phyloP scores from a whole-genome alignment of 1,140 invertebrate species.

The Zaprionus ghesquierei region DNA sequence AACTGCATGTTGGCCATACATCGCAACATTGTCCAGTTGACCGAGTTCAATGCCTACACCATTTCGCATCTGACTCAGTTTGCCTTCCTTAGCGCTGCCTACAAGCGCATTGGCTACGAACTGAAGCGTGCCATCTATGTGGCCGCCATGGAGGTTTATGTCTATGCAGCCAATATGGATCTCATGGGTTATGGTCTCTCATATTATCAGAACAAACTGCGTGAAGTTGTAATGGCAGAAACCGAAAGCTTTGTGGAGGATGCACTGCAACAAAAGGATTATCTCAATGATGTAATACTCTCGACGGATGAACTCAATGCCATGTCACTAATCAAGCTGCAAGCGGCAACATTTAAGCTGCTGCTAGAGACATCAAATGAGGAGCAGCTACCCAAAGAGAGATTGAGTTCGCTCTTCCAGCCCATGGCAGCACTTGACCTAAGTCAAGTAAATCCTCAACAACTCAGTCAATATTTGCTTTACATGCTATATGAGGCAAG shows the following conservation, averaged over 20 bases:
- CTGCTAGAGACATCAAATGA: slow-evolving; percentile 26
- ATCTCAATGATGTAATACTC: slow-evolving; percentile 53
- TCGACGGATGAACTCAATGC: slow-evolving; percentile 53
- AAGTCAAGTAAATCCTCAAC: slow-evolving; percentile 24
- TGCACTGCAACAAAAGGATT: slow-evolving; percentile 6
- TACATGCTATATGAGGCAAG: slow-evolving; percentile 67
- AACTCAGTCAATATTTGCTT: slow-evolving; percentile 36
- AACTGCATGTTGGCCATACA: slow-evolving; percentile 85
- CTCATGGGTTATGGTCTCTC: slow-evolving; percentile 75
- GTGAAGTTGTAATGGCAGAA: slow-evolving; percentile 64
- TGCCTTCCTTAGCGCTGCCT: slow-evolving; percentile 67
- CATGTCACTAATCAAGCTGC: slow-evolving; percentile 65
- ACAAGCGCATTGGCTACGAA: slow-evolving; percentile 71
- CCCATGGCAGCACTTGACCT: slow-evolving; percentile 36
- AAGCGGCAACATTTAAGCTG: slow-evolving; percentile 54
- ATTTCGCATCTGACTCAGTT: slow-evolving; percentile 77
- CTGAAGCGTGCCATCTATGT: slow-evolving; percentile 69
- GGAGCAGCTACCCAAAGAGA: slow-evolving; percentile 1
- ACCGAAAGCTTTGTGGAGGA: slow-evolving; percentile 20
- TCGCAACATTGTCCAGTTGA: slow-evolving; percentile 70
- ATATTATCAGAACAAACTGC: slow-evolving; percentile 77
- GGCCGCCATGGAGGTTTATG: slow-evolving; percentile 80
- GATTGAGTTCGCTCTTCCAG: slow-evolving; percentile 28
- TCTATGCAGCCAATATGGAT: slow-evolving; percentile 73
- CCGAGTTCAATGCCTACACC: slow-evolving; percentile 72